Evolutionary conservation across 2,113 vertebrate species (phyloP), one percentile per base, ranked within the genome.

Genomic region (Perca fluviatilis): DNA sequence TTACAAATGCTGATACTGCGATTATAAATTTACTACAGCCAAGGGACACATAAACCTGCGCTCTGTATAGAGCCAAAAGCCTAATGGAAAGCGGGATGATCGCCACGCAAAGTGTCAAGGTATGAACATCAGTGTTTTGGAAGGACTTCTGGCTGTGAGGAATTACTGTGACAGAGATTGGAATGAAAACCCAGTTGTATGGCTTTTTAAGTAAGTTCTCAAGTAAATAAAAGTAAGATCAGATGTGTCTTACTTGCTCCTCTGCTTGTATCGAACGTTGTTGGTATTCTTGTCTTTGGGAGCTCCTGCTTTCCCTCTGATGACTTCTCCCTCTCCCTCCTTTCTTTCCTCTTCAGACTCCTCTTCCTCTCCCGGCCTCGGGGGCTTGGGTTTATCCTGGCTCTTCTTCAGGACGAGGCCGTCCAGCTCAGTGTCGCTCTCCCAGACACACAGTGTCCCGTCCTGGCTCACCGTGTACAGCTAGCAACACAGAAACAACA

Each of bases 401-500:
- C 82, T 94, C 19, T 91, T 92, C 77, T 92, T 96, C 13, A 95
- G 93, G 76, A 96, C 89, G 66, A 99, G 94, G 3, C 94, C 96
- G 6, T 96, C 93, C 0, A 95, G 96, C 51, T 95, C 95, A 0
- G 97, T 99, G 93, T 99, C 96, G 58, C 98, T 98, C 88, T 97
- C 95, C 98, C 98, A 99, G 64, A 98, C 89, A 2, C 98, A 99
- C 50, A 99, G 94, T 0, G 95, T 91, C n/a, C 96, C 98, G 0
- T 99, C 98, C 90, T 96, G 97, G 90, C 98, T 99, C 57, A 99
- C 83, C 0, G 98, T 99, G 93, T 99, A 99, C 47, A 99, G 84
- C 98, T 99, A 69, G 0, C 64, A 68, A 0, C 70, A 76, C 4
- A 51, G 9, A 12, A n/a, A 4, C 19, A 50, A 25, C 14, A 18